Evolutionary conservation across 2,888 invertebrate species (phyloP).

Genomic region (Caenorhabditis sulstoni): DNA sequence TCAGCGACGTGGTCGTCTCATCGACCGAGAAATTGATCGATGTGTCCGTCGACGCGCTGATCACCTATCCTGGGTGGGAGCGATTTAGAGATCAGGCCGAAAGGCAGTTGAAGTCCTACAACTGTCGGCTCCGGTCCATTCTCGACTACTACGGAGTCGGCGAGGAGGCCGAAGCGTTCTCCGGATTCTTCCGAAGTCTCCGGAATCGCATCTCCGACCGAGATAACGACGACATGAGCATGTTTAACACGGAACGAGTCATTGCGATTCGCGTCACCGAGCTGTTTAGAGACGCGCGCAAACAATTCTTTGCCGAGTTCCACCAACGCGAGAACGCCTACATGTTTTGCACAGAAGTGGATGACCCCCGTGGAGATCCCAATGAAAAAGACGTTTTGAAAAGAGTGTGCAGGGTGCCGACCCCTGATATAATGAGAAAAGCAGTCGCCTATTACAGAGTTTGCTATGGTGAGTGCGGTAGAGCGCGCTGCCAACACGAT

Average conservation of each 20-base stretch:
- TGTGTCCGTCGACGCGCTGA: conserved; percentile 31
- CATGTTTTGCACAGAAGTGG: conserved; percentile 8
- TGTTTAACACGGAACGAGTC: conserved; percentile 72
- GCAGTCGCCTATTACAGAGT: conserved; percentile 71
- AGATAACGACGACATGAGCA: conserved; percentile 76
- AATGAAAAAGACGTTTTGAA: conserved; percentile 24
- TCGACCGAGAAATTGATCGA: conserved; percentile 57
- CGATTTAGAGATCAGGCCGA: conserved; percentile 38
- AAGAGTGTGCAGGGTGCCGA: conserved; percentile 28
- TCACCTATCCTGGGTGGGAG: conserved; percentile 57
- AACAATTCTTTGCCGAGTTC: conserved; percentile 58
- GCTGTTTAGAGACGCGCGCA: conserved; percentile 34
- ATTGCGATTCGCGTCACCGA: conserved; percentile 71
- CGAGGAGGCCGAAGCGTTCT: conserved; percentile 76
- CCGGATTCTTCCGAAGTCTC: conserved; percentile 67
- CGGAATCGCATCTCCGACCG: conserved; percentile 73
- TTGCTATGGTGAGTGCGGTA: conserved; percentile 58
- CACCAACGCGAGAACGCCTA: not conserved
- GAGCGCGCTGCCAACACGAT: not conserved
- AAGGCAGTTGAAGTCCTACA: conserved; percentile 54
- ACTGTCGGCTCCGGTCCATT: conserved; percentile 59
- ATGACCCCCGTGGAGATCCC: not conserved
- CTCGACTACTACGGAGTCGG: conserved; percentile 74
- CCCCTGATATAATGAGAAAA: conserved; percentile 57
- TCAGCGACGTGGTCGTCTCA: conserved; percentile 26